Evolutionary conservation across 2,797 vertebrate species (phyloP), one percentile per base, ranked within the genome.

Genomic region (Oophaga sylvatica): DNA sequence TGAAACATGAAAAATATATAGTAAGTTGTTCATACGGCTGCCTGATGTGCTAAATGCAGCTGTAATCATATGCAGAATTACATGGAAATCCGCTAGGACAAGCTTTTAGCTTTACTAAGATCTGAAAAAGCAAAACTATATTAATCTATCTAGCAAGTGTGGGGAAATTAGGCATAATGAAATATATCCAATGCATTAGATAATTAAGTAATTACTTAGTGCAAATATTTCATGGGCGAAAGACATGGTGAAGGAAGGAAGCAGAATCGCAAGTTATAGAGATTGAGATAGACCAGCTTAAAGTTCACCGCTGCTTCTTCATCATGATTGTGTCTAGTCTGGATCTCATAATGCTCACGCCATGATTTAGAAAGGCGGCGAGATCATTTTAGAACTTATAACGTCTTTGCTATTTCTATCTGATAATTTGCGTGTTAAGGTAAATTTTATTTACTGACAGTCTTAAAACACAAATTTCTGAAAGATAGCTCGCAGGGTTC

Each of bases 171-270:
- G 65, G 41, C 22, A 13, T 9, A 83, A 41, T 60, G 35, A 83
- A 83, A 83, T 83, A 83, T 83, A n/a, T 73, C 53, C 53, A 17
- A 84, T 84, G 63, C 57, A 84, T 73, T 73, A 75, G 53, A 84
- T 59, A 67, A 83, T 83, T 70, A 83, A 73, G 68, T 76, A 41
- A 84, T 84, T 75, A 75, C 56, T 84, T 59, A 83, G 81, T 22
- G 56, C 3, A n/a, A 62, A 84, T 84, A 84, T 45, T 76, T 76
- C 19, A 63, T 48, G n/a, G 2, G 20, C 15, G 35, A 73, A 83
- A 45, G 56, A 1, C 15, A 45, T 6, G 15, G 19, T 16, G 9
- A 48, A 75, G 82, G 22, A 56, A 57, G 6, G 19, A 26, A 75
- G 2, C 6, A 1, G 20, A 15, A 35, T 17, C 31, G 2, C 19